Base-by-base conservation (phyloP, 2,113 vertebrate species). In the Noturus placidus region DNA sequence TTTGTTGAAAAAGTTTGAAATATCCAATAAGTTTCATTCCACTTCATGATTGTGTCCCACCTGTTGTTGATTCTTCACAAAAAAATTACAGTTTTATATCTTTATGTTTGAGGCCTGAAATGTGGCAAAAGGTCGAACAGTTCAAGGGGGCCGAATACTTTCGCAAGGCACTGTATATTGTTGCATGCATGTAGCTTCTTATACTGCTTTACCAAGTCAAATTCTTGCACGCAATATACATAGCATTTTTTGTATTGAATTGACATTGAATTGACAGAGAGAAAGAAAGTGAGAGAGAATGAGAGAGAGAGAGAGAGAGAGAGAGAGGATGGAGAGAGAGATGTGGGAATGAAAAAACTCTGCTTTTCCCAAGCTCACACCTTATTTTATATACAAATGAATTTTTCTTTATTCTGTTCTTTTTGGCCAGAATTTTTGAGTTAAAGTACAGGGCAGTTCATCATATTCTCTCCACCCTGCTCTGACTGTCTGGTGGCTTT, bases 311-410 rank as follows among this genome's bases (percentile, higher is more conserved):
- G 25, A 35, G 61, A n/a, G 27, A 70, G 59, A 78, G 54, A 86
- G 65, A 59, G 70, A n/a, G 74, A 67, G 11, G 63, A 50, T 30
- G 52, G 81, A 50, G 33, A 52, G 46, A n/a, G 61, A 67, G 87
- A 90, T 63, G 83, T 92, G 93, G 92, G 92, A 94, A 91, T 88
- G 69, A 91, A 93, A 93, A 84, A 89, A 92, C 88, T 46, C 35
- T 3, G 33, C 27, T n/a, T 90, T 94, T 95, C 93, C 88, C 94
- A 95, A 65, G 89, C 79, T 91, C 87, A 90, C 88, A 90, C 89
- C 85, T 89, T 85, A 88, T 84, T 92, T 91, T 86, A 90, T 88
- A 82, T 59, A 9, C 84, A 61, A 69, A 65, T 56, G 85, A 76
- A 77, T 35, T 46, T 84, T 74, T 82, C 70, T 54, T 14, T n/a